Base-by-base conservation (phyloP, 35 echinoderm and acorn worm species). In the Hemicentrotus pulcherrimus region DNA sequence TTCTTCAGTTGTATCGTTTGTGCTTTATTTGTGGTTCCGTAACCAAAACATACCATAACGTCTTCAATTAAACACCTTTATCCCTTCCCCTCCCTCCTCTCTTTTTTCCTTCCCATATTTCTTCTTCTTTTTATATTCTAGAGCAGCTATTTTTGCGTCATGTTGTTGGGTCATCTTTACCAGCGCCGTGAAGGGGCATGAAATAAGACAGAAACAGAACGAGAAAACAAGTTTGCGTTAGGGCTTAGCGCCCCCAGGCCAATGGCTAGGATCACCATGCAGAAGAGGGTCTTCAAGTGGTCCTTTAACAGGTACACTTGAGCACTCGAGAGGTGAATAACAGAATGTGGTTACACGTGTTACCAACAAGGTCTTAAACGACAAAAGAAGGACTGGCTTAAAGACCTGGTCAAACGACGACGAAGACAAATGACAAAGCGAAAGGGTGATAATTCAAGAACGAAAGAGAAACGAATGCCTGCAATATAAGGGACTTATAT, bases 171-270 rank as follows among this genome's bases (percentile, higher is more conserved):
- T 18, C 12, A 46, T 89, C 32, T 89, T 89, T 89, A 16, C 18
- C 0, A 70, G 61, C 61, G 22, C 18, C 28, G 16, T 6, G 61
- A 70, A 28, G 61, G 61, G 61, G 61, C 61, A 28, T 28, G 24
- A 70, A 70, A 70, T 70, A 6, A 70, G 16, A 70, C 61, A 70
- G 46, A 92, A 45, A 47, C 5, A 92, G n/a, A 92, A 19, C 45
- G 91, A 92, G 31, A 46, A 92, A 92, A 92, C 91, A 92, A 92
- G 91, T 92, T 92, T 92, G 91, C 91, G 91, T 48, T 48, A 48
- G 45, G 91, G 91, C 91, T 92, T 92, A 48, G 45, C 28, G 91
- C 91, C 91, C 47, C 31, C 31, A 55, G 91, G 91, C 91, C 91
- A 55, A 92, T 92, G 91, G 47, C 91, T 32, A 31, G 91, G n/a